A percentile compares a stretch with the other conserved stretches of the same genome.
Evolutionary conservation across 1,140 invertebrate species (phyloP).

Genomic region (Latrodectus geometricus): DNA sequence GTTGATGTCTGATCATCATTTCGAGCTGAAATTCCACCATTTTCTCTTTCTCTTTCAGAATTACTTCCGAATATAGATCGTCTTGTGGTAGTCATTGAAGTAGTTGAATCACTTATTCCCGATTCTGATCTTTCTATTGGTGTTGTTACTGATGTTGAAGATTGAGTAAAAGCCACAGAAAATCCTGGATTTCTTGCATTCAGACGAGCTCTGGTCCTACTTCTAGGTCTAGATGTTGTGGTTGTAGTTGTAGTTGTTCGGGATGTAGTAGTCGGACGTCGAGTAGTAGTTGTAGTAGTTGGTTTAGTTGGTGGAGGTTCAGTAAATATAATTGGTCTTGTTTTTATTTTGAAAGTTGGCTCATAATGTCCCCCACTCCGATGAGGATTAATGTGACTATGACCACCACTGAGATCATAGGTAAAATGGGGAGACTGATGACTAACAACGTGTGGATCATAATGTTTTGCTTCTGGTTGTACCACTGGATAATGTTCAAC

Average conservation of each 20-base stretch:
- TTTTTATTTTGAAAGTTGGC: conserved; percentile 56
- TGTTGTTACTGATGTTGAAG: conserved; percentile 27
- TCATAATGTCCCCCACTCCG: conserved; percentile 48
- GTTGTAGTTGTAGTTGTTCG: conserved; percentile 28
- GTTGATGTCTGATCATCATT: conserved; percentile 23
- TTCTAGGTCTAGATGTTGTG: conserved; percentile 22
- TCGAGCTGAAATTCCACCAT: conserved; percentile 2
- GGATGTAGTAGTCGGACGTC: conserved; percentile 12
- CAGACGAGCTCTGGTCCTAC: conserved; percentile 20
- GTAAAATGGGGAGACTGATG: conserved; percentile 7
- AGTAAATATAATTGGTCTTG: conserved; percentile 43
- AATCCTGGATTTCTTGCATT: conserved; percentile 47
- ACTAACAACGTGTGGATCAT: neutral
- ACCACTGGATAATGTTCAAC: conserved; percentile 8
- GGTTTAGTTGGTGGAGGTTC: conserved; percentile 38
- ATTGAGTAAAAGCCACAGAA: conserved; percentile 48
- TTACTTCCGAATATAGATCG: conserved; percentile 31
- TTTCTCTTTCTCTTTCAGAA: conserved; percentile 48
- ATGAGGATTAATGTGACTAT: conserved; percentile 52
- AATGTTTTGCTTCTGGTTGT: conserved; percentile 9
- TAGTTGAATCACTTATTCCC: neutral
- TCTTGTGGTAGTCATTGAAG: conserved; percentile 26
- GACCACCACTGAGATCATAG: conserved; percentile 36
- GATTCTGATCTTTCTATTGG: conserved; percentile 19
- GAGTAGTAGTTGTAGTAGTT: conserved; percentile 33